Conservation (phyloP, 2,888 invertebrate species). For the Liodrosophila aerea region DNA sequence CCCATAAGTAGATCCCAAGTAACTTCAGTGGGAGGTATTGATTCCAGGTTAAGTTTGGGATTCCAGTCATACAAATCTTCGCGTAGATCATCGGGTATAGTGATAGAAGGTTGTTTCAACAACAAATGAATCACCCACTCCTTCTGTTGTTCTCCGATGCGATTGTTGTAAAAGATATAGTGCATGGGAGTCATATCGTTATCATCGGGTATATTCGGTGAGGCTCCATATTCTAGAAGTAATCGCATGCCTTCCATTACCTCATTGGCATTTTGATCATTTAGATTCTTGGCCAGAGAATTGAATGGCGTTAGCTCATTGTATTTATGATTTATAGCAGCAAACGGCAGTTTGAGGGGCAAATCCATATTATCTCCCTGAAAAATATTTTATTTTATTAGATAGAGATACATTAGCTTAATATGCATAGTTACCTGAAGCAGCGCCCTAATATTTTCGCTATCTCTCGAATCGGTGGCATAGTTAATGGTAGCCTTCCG, state of each 20-base stretch:
- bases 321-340: constrained; percentile 47
- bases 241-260: constrained; percentile 66
- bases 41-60: neutral
- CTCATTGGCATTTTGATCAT: constrained; percentile 57
- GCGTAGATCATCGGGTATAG: constrained; percentile 74
- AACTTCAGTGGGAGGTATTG: neutral
- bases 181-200: constrained; percentile 74
- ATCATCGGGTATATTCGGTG: constrained; percentile 79
- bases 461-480: constrained; percentile 77
- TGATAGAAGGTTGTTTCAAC: constrained; percentile 54
- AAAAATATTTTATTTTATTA: no score
- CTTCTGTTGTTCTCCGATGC: constrained; percentile 51
- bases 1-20: constrained; percentile 83
- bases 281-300: constrained; percentile 72
- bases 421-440: constrained; percentile 48
- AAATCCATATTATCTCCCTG: constrained; percentile 53
- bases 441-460: constrained; percentile 61
- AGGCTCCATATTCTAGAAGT: constrained; percentile 73
- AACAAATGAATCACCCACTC: constrained; percentile 66
- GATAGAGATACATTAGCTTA: no score
- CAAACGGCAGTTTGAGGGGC: no score
- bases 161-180: constrained; percentile 68
- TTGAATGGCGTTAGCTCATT: constrained; percentile 77
- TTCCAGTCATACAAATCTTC: constrained; percentile 30
- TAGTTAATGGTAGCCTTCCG: constrained; percentile 79